A percentile compares a stretch with the other conserved stretches of the same genome.
Conservation (phyloP, 1,140 invertebrate genomes). For the Onthophagus taurus region DNA sequence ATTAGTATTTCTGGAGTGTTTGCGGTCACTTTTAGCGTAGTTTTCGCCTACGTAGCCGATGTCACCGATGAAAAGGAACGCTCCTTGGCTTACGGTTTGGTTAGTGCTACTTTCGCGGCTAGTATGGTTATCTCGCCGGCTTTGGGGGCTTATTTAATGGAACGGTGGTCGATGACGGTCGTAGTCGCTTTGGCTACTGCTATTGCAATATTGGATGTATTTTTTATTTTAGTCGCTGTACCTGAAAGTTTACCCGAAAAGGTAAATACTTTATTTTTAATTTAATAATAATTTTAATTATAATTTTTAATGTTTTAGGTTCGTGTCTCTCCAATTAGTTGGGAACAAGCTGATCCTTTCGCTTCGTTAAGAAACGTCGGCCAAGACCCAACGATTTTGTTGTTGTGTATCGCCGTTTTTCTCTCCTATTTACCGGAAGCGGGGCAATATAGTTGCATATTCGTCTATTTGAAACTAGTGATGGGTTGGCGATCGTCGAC, state of each 20-base stretch:
- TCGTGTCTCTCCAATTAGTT: slow-evolving; percentile 73
- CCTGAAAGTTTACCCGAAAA: slow-evolving; percentile 97
- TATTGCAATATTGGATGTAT: slow-evolving; percentile 90
- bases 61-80: slow-evolving; percentile 97
- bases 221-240: slow-evolving; percentile 96
- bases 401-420: slow-evolving; percentile 95
- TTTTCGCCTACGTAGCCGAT: slow-evolving; percentile 99
- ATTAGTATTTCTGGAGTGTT: slow-evolving; percentile 98
- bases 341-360: slow-evolving; percentile 98
- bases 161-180: slow-evolving; percentile 69
- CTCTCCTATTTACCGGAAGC: slow-evolving; percentile 97
- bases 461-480: slow-evolving; percentile 96
- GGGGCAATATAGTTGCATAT: slow-evolving; percentile 99
- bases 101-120: slow-evolving; percentile 94
- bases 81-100: slow-evolving; percentile 92
- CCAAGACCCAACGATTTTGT: slow-evolving; percentile 90
- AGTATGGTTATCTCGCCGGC: slow-evolving; percentile 96
- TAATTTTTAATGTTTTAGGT: slow-evolving; percentile 16
- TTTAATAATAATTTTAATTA: not conserved
- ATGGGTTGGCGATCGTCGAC: slow-evolving; percentile 92
- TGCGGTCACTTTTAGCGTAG: slow-evolving; percentile 97
- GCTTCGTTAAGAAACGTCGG: slow-evolving; percentile 86
- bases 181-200: slow-evolving; percentile 95
- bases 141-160: slow-evolving; percentile 87
- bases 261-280: slow-evolving; percentile 37